Percentiles rank a stretch among this genome's conserved stretches.
Conservation (phyloP, 2,888 invertebrate species). For the Lasioglossum vierecki region DNA sequence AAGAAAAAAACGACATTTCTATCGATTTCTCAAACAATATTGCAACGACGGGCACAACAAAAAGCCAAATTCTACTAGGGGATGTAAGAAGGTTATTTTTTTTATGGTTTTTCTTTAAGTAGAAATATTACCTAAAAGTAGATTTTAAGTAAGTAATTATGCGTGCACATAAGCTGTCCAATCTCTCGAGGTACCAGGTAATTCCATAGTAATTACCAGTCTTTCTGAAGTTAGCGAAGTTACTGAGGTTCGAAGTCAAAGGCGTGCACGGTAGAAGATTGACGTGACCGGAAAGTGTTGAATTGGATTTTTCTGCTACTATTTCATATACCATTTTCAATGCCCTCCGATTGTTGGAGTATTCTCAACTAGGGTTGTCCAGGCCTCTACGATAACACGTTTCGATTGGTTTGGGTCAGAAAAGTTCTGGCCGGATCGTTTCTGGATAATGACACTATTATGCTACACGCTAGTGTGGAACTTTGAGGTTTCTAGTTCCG, state of each 20-base stretch:
- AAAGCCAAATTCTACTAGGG: too few relatives aligned
- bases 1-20: too few relatives aligned
- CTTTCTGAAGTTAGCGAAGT: not conserved
- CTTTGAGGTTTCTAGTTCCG: not conserved
- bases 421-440: not conserved
- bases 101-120: not conserved
- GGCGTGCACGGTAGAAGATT: not conserved
- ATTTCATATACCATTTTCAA: not conserved
- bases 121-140: not conserved
- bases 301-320: constrained; percentile 10
- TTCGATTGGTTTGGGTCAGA: not conserved
- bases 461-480: not conserved
- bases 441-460: not conserved
- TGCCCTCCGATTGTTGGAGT: not conserved
- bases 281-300: not conserved
- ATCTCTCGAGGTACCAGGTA: not conserved
- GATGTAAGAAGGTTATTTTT: not conserved
- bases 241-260: not conserved
- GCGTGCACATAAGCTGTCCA: not conserved
- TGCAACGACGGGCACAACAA: too few relatives aligned
- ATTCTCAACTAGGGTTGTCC: not conserved
- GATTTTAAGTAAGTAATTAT: not conserved
- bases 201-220: not conserved
- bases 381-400: not conserved
- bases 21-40: too few relatives aligned